Conservation (phyloP, 2,888 invertebrate genomes). For the Thera britannica region DNA sequence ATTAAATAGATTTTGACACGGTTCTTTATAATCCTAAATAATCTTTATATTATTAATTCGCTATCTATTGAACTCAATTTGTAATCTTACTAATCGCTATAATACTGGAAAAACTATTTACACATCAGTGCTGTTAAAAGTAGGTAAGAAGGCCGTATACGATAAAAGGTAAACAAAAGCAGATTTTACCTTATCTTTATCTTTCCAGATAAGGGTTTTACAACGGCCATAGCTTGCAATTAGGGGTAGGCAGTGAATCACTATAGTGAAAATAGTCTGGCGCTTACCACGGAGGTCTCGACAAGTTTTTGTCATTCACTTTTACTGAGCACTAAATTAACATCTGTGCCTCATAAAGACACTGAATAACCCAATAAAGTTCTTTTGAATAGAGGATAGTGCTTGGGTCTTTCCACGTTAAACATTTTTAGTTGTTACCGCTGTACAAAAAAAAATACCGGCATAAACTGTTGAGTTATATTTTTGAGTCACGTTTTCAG, state of each 20-base stretch:
- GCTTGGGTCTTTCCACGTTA: constrained; percentile 18
- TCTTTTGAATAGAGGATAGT: constrained; percentile 11
- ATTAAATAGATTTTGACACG: constrained; percentile 9
- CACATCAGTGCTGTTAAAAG: constrained; percentile 27
- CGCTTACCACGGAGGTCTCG: constrained; percentile 35
- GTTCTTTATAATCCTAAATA: not conserved
- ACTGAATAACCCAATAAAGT: constrained; percentile 29
- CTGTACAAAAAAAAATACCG: not conserved
- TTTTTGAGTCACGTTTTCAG: no score
- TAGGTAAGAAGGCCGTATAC: constrained; percentile 44
- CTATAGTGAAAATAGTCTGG: constrained; percentile 48
- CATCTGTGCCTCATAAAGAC: constrained; percentile 24
- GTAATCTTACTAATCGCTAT: constrained; percentile 10
- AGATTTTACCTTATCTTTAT: constrained; percentile 49
- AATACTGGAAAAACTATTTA: constrained; percentile 12
- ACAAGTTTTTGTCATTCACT: constrained; percentile 28
- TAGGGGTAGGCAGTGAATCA: constrained; percentile 56
- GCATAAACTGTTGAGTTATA: not conserved
- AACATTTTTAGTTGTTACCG: constrained; percentile 1
- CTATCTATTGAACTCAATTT: constrained; percentile 24
- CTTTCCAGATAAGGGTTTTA: constrained; percentile 61
- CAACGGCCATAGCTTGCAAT: constrained; percentile 62
- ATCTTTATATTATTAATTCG: constrained; percentile 7
- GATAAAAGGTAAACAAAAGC: constrained; percentile 44
- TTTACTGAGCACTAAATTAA: constrained; percentile 26